Conservation (phyloP, 2,888 invertebrate species). For the Dynastes hyllus region DNA sequence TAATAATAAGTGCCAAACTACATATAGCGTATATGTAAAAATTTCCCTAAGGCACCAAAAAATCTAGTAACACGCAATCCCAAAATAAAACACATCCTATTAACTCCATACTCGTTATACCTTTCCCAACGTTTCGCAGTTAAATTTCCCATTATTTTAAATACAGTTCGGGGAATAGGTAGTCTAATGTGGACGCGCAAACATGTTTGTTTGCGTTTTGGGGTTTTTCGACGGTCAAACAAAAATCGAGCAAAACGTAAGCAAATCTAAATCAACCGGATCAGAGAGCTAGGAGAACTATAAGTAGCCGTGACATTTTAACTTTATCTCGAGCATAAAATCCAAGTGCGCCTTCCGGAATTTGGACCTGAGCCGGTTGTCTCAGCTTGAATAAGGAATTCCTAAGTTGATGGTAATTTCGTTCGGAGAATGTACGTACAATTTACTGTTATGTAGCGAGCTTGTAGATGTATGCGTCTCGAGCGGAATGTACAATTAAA, state of each 20-base stretch:
- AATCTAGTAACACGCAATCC: no score
- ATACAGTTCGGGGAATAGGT: neutral
- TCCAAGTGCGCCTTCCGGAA: slow-evolving; percentile 30
- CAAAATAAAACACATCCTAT: no score
- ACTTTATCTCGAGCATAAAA: slow-evolving; percentile 42
- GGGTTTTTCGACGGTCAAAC: no score
- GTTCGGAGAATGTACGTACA: slow-evolving; percentile 7
- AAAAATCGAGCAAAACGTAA: slow-evolving; percentile 34
- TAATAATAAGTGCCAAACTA: no score
- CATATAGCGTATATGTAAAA: no score
- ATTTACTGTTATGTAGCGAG: neutral
- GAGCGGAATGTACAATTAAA: no score
- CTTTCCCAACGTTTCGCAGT: no score
- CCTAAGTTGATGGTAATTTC: slow-evolving; percentile 18
- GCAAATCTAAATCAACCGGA: slow-evolving; percentile 42
- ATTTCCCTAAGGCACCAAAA: no score
- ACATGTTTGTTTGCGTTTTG: slow-evolving; percentile 22
- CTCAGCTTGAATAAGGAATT: slow-evolving; percentile 23
- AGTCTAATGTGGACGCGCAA: neutral
- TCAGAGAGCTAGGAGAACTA: no score
- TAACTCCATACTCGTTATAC: no score
- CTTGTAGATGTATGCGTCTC: no score
- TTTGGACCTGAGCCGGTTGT: slow-evolving; percentile 39
- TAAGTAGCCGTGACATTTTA: slow-evolving; percentile 42
- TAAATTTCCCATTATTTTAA: neutral